Conservation (phyloP, 2,888 invertebrate genomes). For the Eristalinus aeneus region DNA sequence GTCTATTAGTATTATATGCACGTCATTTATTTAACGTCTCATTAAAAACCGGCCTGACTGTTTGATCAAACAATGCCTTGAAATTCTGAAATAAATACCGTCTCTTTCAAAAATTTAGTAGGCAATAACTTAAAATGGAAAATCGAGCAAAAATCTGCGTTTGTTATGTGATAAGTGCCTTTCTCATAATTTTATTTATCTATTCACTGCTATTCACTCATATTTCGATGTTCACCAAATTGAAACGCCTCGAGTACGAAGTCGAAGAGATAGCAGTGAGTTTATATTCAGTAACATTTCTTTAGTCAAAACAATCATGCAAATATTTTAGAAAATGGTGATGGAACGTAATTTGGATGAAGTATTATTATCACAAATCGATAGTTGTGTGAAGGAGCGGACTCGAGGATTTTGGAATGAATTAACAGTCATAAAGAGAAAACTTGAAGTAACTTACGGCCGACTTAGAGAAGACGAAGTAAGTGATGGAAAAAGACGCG, state of each 20-base stretch:
- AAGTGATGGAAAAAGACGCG: neutral
- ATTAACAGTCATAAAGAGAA: constrained; percentile 28
- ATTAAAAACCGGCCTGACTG: too few species aligned
- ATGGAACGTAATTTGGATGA: constrained; percentile 34
- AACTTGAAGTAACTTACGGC: constrained; percentile 8
- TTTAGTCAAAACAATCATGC: neutral
- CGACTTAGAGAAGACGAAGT: neutral
- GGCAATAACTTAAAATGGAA: constrained; percentile 58
- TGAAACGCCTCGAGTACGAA: constrained; percentile 72
- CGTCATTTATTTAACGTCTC: too few species aligned
- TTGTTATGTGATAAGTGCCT: constrained; percentile 72
- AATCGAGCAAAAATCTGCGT: constrained; percentile 70
- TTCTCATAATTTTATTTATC: constrained; percentile 72
- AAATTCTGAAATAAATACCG: constrained; percentile 19
- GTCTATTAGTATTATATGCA: too few species aligned
- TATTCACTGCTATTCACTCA: constrained; percentile 71
- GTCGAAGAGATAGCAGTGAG: constrained; percentile 73
- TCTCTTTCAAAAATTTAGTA: constrained; percentile 12
- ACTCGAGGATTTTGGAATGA: constrained; percentile 54
- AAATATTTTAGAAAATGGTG: constrained; percentile 35
- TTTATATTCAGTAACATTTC: neutral
- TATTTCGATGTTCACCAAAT: constrained; percentile 66
- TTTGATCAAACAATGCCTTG: too few species aligned
- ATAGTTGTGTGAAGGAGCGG: constrained; percentile 42
- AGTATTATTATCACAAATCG: constrained; percentile 32